phyloP scores from a whole-genome alignment of 1,140 invertebrate genomes.

The Pseudoatta argentina region DNA sequence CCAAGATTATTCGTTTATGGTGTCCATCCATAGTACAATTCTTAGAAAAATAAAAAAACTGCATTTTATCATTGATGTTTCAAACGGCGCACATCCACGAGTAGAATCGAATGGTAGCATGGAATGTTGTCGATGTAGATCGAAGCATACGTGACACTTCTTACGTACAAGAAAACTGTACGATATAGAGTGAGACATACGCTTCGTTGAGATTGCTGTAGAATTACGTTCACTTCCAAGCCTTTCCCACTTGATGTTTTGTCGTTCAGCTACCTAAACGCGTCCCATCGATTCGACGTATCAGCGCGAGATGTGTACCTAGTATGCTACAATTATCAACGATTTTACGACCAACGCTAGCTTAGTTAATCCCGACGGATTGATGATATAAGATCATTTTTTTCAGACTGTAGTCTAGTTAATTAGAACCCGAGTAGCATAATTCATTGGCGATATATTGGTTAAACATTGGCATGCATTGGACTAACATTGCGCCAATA shows the following conservation, averaged over 20 bases:
- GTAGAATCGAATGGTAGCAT: conserved; percentile 1
- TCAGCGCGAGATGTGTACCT: conserved; percentile 60
- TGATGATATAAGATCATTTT: conserved; percentile 51
- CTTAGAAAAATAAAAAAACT: not conserved
- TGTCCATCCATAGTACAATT: not conserved
- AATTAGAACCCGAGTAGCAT: conserved; percentile 12
- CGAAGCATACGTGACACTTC: conserved; percentile 52
- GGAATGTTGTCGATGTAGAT: conserved; percentile 53
- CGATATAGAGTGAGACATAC: conserved; percentile 66
- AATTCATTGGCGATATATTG: no score
- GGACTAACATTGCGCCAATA: no score
- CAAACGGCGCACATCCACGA: no score
- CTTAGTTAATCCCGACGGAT: conserved; percentile 68
- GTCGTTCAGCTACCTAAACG: conserved; percentile 78
- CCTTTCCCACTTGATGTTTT: conserved; percentile 78
- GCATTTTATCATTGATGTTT: not conserved
- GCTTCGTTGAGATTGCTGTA: conserved; percentile 77
- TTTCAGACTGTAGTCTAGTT: conserved; percentile 36
- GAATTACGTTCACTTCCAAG: conserved; percentile 69
- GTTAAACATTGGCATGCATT: no score
- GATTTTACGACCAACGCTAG: conserved; percentile 78
- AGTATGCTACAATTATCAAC: conserved; percentile 75
- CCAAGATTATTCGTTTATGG: not conserved
- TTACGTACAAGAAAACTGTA: conserved; percentile 35
- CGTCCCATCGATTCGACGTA: conserved; percentile 66